A percentile compares a stretch with the other conserved stretches of the same genome.
phyloP scores from a whole-genome alignment of 2,888 invertebrate species.

The Tetramorium bicarinatum region DNA sequence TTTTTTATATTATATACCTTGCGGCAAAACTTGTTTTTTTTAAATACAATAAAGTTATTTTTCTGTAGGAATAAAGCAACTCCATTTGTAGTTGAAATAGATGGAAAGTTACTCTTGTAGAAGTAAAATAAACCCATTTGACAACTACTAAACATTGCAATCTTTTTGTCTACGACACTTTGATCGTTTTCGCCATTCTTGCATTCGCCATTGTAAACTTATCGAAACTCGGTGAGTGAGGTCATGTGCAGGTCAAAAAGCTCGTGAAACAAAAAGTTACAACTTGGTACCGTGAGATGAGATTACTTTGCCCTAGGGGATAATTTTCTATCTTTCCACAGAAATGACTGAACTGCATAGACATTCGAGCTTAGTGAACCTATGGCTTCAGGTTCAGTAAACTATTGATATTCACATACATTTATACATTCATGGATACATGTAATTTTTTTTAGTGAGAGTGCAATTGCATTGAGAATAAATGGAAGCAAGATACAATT shows the following conservation, averaged over 20 bases:
- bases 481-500: not conserved
- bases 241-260: not conserved
- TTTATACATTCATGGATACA: not conserved
- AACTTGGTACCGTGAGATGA: not conserved
- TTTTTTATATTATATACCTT: not conserved
- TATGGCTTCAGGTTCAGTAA: not conserved
- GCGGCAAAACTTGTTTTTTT: not conserved
- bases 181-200: not conserved
- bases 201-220: not conserved
- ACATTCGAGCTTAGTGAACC: not conserved
- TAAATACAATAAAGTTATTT: not conserved
- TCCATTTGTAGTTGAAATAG: not conserved
- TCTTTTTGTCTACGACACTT: not conserved
- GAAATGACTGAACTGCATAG: not conserved
- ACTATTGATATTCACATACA: not conserved
- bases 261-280: not conserved
- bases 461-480: not conserved
- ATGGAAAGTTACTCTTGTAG: not conserved
- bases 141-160: not conserved
- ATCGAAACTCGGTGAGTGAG: constrained; percentile 16
- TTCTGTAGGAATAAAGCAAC: not conserved
- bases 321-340: not conserved
- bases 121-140: not conserved
- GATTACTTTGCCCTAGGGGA: not conserved
- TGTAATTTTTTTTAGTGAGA: not conserved